Percentiles rank a stretch among this genome's conserved stretches.
Evolutionary conservation across 2,113 vertebrate genomes (phyloP).

Genomic region (Lates calcarifer): DNA sequence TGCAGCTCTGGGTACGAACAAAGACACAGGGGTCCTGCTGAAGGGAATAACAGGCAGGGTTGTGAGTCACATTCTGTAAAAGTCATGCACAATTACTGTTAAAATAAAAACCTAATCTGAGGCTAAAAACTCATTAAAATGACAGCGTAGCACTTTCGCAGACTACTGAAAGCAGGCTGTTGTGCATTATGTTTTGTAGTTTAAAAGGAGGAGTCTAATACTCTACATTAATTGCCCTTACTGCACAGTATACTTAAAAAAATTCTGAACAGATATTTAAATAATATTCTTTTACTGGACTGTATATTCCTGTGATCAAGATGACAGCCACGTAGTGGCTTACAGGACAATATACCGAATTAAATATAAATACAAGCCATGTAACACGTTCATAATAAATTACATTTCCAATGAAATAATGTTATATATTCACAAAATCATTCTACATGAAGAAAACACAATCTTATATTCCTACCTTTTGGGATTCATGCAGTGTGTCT

Average conservation of each 20-base stretch:
- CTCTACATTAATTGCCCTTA: not conserved
- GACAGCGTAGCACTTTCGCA: not conserved
- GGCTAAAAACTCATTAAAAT: slow-evolving; percentile 24
- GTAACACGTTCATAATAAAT: not conserved
- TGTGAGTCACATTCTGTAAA: slow-evolving; percentile 30
- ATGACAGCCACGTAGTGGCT: not conserved
- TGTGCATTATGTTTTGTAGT: not conserved
- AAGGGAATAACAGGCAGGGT: slow-evolving; percentile 30
- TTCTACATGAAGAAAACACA: not conserved
- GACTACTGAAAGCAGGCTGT: not conserved
- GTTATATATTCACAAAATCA: not conserved
- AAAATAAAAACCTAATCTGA: slow-evolving; percentile 25
- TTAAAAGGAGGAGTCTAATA: slow-evolving; percentile 1
- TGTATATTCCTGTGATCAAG: not conserved
- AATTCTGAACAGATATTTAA: not conserved
- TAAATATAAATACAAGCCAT: not conserved
- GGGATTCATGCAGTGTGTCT: slow-evolving; percentile 23
- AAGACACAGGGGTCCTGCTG: slow-evolving; percentile 53
- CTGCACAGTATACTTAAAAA: not conserved
- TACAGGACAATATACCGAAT: not conserved
- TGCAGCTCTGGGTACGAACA: slow-evolving; percentile 80
- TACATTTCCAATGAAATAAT: not conserved
- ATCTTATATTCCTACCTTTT: slow-evolving; percentile 20
- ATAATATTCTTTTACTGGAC: not conserved
- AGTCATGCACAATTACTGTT: slow-evolving; percentile 35